These are phyloP conservation scores for Alethe castanea DNA, from an alignment of 2,113 vertebrate species.

Conservation along the genomic window DNA sequence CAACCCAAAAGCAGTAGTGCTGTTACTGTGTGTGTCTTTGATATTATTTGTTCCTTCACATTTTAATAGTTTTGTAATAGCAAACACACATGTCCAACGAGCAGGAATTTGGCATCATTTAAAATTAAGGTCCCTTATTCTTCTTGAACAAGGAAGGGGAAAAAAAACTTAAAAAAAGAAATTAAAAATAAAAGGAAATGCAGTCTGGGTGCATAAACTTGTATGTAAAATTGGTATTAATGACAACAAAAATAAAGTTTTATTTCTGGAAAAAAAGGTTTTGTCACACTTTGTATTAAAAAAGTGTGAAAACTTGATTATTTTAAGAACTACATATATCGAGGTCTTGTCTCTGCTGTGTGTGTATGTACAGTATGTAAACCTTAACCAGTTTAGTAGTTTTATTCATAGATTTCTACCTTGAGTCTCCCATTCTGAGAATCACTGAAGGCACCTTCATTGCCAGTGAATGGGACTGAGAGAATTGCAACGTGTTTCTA, in stretches of 20 bases:
- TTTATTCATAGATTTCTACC: background rate
- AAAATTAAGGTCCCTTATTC: background rate
- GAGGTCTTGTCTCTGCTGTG: background rate
- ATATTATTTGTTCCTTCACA: constrained; percentile 60
- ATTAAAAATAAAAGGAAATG: background rate
- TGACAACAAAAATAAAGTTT: constrained; percentile 59
- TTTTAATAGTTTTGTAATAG: constrained; percentile 70
- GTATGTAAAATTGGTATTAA: constrained; percentile 65
- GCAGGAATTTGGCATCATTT: background rate
- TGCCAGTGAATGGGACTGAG: background rate
- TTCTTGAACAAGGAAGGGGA: constrained; percentile 36
- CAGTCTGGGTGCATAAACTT: constrained; percentile 45
- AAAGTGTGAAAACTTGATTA: constrained; percentile 29
- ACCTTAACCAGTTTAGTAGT: background rate
- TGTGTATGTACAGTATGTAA: background rate
- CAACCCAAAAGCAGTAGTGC: constrained; percentile 64
- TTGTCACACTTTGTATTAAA: constrained; percentile 62
- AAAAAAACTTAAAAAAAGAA: background rate
- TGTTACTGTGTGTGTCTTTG: constrained; percentile 67
- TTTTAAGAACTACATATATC: background rate
- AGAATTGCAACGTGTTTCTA: background rate
- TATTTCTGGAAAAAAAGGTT: constrained; percentile 67
- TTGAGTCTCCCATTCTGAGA: background rate
- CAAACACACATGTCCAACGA: background rate
- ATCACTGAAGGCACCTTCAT: background rate